Evolutionary conservation across 1,140 invertebrate species (phyloP).

Genomic region (Drosophila biarmipes): DNA sequence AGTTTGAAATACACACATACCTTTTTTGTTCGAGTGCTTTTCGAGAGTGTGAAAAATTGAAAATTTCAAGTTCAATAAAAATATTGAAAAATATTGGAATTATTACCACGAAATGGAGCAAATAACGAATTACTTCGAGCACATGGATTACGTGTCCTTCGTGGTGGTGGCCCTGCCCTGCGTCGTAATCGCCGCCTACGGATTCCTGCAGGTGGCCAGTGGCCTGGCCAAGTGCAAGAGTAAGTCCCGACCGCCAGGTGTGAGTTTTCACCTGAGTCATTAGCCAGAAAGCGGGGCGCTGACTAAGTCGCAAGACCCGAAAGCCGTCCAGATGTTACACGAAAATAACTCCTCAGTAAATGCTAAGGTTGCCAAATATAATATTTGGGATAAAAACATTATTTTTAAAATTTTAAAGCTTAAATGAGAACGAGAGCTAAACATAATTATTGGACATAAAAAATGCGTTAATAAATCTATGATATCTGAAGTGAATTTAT

Average conservation of each 20-base stretch:
- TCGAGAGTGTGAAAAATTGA: slow-evolving; percentile 11
- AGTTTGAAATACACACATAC: background rate
- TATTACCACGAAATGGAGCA: slow-evolving; percentile 70
- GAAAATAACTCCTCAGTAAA: background rate
- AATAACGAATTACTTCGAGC: slow-evolving; percentile 66
- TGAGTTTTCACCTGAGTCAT: slow-evolving; percentile 2
- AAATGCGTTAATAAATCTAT: no score
- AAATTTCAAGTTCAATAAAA: background rate
- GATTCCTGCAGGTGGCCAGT: slow-evolving; percentile 68
- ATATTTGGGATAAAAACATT: no score
- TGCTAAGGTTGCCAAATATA: background rate
- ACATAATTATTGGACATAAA: no score
- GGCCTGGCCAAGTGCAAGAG: slow-evolving; percentile 68
- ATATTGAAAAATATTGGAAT: background rate
- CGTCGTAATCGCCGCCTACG: slow-evolving; percentile 67
- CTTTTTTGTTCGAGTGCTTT: slow-evolving; percentile 52
- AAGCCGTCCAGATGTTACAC: background rate
- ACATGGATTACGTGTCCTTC: slow-evolving; percentile 80
- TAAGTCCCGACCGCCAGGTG: slow-evolving; percentile 41
- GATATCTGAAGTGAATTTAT: no score
- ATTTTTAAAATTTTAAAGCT: no score
- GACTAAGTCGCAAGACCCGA: background rate
- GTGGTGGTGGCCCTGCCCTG: slow-evolving; percentile 68
- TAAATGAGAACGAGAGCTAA: no score
- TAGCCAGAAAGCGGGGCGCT: background rate